Evolutionary conservation across 2,888 invertebrate genomes (phyloP).

Genomic region (Aphodius granarius): DNA sequence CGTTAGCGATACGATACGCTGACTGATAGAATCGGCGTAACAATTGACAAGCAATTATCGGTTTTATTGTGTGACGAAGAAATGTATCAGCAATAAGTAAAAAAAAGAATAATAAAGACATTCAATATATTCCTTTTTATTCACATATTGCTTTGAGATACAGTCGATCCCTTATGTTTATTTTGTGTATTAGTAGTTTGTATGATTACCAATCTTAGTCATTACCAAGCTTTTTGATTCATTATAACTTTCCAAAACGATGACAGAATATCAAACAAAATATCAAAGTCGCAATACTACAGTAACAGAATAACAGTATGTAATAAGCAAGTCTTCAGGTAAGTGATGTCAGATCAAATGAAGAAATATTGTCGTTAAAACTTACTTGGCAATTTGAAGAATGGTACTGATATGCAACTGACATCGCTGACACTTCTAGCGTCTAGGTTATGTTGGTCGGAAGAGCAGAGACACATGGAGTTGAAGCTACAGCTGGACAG

Average conservation of each 20-base stretch:
- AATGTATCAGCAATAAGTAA: neutral
- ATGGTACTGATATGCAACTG: constrained; percentile 72
- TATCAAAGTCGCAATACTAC: too few species aligned
- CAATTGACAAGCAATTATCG: neutral
- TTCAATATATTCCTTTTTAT: too few species aligned
- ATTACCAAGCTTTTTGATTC: too few species aligned
- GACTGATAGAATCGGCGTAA: neutral
- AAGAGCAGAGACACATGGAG: constrained; percentile 71
- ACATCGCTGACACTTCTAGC: constrained; percentile 54
- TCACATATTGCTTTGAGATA: too few species aligned
- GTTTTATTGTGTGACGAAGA: neutral
- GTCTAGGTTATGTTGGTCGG: constrained; percentile 56
- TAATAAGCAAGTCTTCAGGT: neutral
- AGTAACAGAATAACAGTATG: too few species aligned
- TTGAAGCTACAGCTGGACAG: constrained; percentile 62
- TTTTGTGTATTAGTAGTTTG: too few species aligned
- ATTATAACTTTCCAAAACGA: too few species aligned
- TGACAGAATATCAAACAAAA: too few species aligned
- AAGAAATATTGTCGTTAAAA: constrained; percentile 14
- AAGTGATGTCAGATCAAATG: neutral
- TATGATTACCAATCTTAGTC: too few species aligned
- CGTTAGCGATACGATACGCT: neutral
- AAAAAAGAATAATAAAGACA: neutral
- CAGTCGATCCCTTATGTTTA: too few species aligned
- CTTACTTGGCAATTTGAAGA: constrained; percentile 72